A percentile compares a stretch with the other conserved stretches of the same genome.
phyloP scores from a whole-genome alignment of 2,113 vertebrate species.

The Paratilapia polleni region DNA sequence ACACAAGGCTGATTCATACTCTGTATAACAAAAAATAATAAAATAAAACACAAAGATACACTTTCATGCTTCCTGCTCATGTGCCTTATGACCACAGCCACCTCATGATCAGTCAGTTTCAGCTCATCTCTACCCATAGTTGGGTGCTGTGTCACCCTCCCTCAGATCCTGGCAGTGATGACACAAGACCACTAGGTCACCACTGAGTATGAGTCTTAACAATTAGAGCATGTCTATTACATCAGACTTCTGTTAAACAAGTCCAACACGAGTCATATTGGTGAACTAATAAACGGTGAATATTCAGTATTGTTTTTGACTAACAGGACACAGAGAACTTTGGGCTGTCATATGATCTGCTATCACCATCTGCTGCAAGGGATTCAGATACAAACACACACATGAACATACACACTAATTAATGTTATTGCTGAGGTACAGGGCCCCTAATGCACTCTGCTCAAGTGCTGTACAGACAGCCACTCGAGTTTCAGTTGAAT shows the following conservation, averaged over 20 bases:
- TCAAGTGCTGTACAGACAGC: constrained; percentile 11
- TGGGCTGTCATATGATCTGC: constrained; percentile 18
- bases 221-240: constrained; percentile 29
- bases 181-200: constrained; percentile 42
- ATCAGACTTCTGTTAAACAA: constrained; percentile 30
- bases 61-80: constrained; percentile 10
- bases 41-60: not conserved
- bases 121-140: constrained; percentile 6
- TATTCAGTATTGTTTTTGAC: constrained; percentile 14
- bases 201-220: constrained; percentile 18
- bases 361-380: not conserved
- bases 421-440: constrained; percentile 43
- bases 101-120: not conserved
- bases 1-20: constrained; percentile 22
- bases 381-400: not conserved
- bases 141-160: constrained; percentile 40
- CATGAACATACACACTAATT: constrained; percentile 25
- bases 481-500: constrained; percentile 61
- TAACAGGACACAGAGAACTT: not conserved
- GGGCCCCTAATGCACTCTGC: constrained; percentile 44
- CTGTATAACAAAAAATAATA: not conserved
- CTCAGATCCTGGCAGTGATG: constrained; percentile 38
- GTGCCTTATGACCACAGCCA: constrained; percentile 4
- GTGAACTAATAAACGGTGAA: not conserved
- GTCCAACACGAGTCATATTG: constrained; percentile 49